Evolutionary conservation across 2,888 invertebrate species (phyloP).

Genomic region (Tetheella fluctuosa): DNA sequence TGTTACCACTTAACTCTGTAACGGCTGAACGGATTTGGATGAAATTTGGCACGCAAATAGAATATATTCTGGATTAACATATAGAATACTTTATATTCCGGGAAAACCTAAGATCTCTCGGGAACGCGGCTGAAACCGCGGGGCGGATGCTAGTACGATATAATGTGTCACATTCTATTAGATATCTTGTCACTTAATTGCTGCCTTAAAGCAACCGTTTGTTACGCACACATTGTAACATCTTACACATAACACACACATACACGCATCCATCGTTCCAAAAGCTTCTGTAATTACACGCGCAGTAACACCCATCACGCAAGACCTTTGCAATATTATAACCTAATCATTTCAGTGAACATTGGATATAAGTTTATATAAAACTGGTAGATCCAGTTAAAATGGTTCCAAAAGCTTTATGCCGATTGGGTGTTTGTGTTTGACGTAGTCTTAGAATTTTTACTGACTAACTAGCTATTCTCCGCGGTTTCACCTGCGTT

Average conservation of each 20-base stretch:
- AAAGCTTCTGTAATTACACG: not conserved
- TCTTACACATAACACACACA: not conserved
- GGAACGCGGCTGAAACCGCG: too few relatives aligned
- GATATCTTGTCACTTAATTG: not conserved
- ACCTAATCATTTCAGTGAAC: not conserved
- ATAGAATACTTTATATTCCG: too few relatives aligned
- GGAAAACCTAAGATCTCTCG: too few relatives aligned
- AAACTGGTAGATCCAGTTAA: not conserved
- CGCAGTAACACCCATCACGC: not conserved
- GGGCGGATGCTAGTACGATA: too few relatives aligned
- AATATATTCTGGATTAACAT: too few relatives aligned
- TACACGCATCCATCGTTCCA: not conserved
- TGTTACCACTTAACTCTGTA: too few relatives aligned
- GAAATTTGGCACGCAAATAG: too few relatives aligned
- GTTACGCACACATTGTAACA: not conserved
- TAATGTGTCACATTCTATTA: too few relatives aligned
- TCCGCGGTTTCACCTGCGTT: too few relatives aligned
- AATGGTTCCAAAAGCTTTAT: not conserved
- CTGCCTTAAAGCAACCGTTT: not conserved
- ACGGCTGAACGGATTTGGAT: too few relatives aligned
- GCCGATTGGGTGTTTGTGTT: not conserved
- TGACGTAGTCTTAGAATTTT: not conserved
- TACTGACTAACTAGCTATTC: not conserved
- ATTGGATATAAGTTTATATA: not conserved
- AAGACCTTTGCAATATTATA: too few relatives aligned